Evolutionary conservation across 2,888 invertebrate species (phyloP).

Genomic region (Polylopha cassiicola): DNA sequence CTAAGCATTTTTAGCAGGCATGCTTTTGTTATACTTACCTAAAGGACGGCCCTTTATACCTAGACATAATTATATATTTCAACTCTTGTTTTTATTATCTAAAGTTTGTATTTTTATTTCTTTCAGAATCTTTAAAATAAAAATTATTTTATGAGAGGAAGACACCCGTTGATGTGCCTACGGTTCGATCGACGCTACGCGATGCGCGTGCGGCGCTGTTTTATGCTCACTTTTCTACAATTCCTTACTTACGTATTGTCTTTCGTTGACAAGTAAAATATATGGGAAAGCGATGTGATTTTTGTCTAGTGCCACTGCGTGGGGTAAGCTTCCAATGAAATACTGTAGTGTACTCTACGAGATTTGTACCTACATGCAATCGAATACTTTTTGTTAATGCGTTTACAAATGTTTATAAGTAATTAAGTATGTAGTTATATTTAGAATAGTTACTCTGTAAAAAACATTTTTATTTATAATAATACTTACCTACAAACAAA

Average conservation of each 20-base stretch:
- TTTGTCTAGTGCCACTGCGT: conserved; percentile 70
- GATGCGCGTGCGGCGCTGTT: conserved; percentile 60
- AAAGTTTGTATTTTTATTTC: no score
- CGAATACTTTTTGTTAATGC: conserved; percentile 20
- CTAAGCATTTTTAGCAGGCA: no score
- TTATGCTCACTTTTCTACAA: conserved; percentile 67
- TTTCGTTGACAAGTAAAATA: conserved; percentile 60
- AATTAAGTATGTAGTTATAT: no score
- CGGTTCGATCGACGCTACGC: conserved; percentile 51
- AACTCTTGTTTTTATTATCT: no score
- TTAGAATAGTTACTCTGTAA: no score
- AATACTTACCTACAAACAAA: no score
- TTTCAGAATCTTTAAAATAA: no score
- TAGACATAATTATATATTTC: no score
- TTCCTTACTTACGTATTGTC: conserved; percentile 59
- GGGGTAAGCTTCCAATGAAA: conserved; percentile 53
- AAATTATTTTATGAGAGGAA: not conserved
- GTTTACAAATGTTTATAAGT: conserved; percentile 4
- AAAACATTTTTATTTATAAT: no score
- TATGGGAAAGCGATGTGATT: conserved; percentile 64
- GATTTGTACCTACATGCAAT: conserved; percentile 26
- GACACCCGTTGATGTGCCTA: conserved; percentile 43
- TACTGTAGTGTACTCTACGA: conserved; percentile 30
- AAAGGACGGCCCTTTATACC: no score
- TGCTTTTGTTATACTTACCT: no score